Base-by-base conservation (phyloP, 2,797 vertebrate species). In the Aldrovandia affinis region DNA sequence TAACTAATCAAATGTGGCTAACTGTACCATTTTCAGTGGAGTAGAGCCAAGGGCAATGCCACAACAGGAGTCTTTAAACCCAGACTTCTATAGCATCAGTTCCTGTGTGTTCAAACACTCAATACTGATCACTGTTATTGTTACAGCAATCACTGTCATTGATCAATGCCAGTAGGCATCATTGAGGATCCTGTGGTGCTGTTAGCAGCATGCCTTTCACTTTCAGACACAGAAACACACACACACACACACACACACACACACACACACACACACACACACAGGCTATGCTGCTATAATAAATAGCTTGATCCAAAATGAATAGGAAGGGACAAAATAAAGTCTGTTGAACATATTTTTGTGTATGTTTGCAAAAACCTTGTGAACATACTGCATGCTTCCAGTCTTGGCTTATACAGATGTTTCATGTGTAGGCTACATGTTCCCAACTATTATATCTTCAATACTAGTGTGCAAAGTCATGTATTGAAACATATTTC, bases 161-260 rank as follows among this genome's bases (percentile, higher is more conserved):
- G 92, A 92, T 92, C 83, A n/a, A 36, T 63, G 78, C 47, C 83
- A 86, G 82, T 61, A 86, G 90, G 87, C 86, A 82, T 22, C 14
- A 4, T 20, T 39, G 36, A 25, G 14, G 68, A 73, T 18, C 12
- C 33, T 36, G 30, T 73, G 81, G 86, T 88, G 83, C 42, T 55
- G 28, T 4, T 28, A 10, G 47, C 28, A 55, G 25, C 25, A 20
- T 73, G 39, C 68, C 15, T 28, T 14, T 4, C 14, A 42, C 55
- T 33, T 18, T 6, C 12, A n/a, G 10, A 81, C 25, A 81, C 68
- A 73, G 18, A 25, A 39, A 73, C 36, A 18, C 15, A 52, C n/a
- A n/a, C n/a, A n/a, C n/a, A 68, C 10, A 68, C 47, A n/a, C n/a
- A n/a, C n/a, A n/a, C n/a, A n/a, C n/a, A n/a, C n/a, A n/a, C n/a